These are phyloP conservation scores for Zonitis immaculata DNA, from an alignment of 2,888 invertebrate species.

Conservation along the genomic window DNA sequence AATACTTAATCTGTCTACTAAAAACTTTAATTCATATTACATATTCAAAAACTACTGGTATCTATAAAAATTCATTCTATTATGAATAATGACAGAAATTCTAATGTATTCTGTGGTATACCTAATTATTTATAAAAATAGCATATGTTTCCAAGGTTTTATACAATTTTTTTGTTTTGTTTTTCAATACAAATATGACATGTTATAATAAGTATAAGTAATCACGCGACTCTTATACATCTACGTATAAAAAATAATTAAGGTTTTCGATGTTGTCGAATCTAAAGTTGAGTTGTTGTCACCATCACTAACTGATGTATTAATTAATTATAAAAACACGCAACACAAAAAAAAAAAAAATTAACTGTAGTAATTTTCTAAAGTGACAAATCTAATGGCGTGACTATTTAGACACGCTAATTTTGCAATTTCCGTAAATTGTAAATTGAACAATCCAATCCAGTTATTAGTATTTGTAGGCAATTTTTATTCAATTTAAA, in stretches of 20 bases:
- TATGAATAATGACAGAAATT: neutral
- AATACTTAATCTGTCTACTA: neutral
- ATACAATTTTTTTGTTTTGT: neutral
- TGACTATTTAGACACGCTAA: constrained; percentile 9
- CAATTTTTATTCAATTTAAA: too few relatives aligned
- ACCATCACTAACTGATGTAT: neutral
- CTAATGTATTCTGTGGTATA: neutral
- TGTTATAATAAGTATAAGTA: neutral
- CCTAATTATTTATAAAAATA: neutral
- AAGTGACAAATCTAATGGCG: constrained; percentile 5
- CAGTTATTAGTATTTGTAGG: too few relatives aligned
- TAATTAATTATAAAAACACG: constrained; percentile 1
- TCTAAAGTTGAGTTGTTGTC: neutral
- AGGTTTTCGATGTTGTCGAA: neutral
- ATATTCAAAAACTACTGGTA: neutral
- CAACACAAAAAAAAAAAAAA: neutral
- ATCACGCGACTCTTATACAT: too few relatives aligned
- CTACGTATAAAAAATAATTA: neutral
- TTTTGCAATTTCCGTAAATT: constrained; percentile 9
- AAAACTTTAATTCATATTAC: too few relatives aligned
- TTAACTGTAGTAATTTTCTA: neutral
- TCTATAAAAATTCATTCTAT: neutral
- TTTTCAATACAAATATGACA: neutral
- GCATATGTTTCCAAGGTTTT: neutral
- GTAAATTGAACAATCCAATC: neutral